Conservation (phyloP, 2,888 invertebrate species). For the Drosophila anomelani region DNA sequence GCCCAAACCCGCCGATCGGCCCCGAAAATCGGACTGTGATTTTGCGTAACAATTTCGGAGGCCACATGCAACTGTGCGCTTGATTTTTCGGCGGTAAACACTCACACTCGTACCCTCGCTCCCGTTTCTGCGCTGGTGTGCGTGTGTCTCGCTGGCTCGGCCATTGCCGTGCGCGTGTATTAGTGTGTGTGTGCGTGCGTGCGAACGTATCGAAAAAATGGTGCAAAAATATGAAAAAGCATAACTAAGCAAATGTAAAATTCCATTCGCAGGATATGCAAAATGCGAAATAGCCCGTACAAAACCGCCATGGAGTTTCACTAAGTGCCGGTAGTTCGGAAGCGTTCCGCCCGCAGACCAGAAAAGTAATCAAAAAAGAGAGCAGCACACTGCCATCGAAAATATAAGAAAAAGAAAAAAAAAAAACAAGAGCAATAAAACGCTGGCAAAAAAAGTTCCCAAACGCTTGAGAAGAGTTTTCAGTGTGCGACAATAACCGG, state of each 20-base stretch:
- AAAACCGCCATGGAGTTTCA: slow-evolving; percentile 54
- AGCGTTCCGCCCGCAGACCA: slow-evolving; percentile 23
- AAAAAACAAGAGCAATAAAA: slow-evolving; percentile 53
- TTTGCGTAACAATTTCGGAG: slow-evolving; percentile 70
- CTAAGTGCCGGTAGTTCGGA: slow-evolving; percentile 45
- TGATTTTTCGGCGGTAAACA: slow-evolving; percentile 80
- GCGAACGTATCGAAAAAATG: slow-evolving; percentile 83
- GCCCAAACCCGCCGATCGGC: slow-evolving; percentile 4
- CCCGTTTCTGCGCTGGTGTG: slow-evolving; percentile 48
- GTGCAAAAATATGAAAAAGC: slow-evolving; percentile 82
- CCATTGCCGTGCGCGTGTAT: slow-evolving; percentile 48
- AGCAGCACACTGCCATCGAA: slow-evolving; percentile 24
- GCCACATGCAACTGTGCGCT: slow-evolving; percentile 80
- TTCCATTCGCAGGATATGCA: slow-evolving; percentile 69
- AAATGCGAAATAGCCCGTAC: slow-evolving; percentile 51
- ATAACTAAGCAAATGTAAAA: slow-evolving; percentile 71
- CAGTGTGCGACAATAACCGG: slow-evolving; percentile 17
- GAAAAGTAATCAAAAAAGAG: slow-evolving; percentile 22
- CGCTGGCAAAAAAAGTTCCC: slow-evolving; percentile 46
- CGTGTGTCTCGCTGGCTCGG: slow-evolving; percentile 58
- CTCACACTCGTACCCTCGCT: slow-evolving; percentile 76
- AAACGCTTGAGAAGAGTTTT: slow-evolving; percentile 8
- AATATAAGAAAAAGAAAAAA: slow-evolving; percentile 17
- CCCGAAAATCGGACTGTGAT: slow-evolving; percentile 34
- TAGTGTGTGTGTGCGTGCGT: slow-evolving; percentile 71